Evolutionary conservation across 2,113 vertebrate species (phyloP), one percentile per base, ranked within the genome.

Genomic region (Misgurnus anguillicaudatus): DNA sequence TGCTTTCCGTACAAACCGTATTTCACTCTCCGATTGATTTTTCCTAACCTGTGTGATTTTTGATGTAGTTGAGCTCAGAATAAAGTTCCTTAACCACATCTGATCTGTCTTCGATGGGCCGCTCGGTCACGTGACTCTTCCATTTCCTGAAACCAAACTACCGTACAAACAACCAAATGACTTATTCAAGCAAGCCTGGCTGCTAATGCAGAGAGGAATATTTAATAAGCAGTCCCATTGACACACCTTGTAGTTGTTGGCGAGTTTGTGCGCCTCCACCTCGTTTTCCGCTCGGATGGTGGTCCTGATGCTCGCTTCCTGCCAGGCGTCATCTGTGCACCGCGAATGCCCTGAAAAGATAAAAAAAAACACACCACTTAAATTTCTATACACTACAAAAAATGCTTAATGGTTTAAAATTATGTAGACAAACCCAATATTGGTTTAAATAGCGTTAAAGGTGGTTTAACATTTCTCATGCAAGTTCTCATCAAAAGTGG

Each of bases 141-240:
- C 96, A 97, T 47, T 97, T 97, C 83, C 94, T 95, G 88, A 96
- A 97, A 65, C 96, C 96, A 80, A 96, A 96, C 95, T 97, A 80
- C 0, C 17, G 53, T 3, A 62, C 39, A 68, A 45, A 36, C 17
- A 47, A 60, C 47, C 53, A 71, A 5, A 45, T 14, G 6, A 58
- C n/a, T 72, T 11, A 72, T 38, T 70, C 36, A 21, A 36, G 42
- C 16, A 42, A 14, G 9, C 11, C 53, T 14, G 53, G 21, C 38
- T 14, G 48, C 61, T 47, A 41, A 68, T 41, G 9, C 19, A 45
- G 19, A 17, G 53, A 8, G 53, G 21, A 65, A 13, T 31, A n/a
- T 41, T 17, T 21, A 24, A n/a, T 5, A 31, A 31, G 41, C 1
- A 1, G 14, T 36, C 42, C 21, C 16, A 2, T 39, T 63, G 10